phyloP scores from a whole-genome alignment of 1,140 invertebrate genomes.

The Heterodera carotae region DNA sequence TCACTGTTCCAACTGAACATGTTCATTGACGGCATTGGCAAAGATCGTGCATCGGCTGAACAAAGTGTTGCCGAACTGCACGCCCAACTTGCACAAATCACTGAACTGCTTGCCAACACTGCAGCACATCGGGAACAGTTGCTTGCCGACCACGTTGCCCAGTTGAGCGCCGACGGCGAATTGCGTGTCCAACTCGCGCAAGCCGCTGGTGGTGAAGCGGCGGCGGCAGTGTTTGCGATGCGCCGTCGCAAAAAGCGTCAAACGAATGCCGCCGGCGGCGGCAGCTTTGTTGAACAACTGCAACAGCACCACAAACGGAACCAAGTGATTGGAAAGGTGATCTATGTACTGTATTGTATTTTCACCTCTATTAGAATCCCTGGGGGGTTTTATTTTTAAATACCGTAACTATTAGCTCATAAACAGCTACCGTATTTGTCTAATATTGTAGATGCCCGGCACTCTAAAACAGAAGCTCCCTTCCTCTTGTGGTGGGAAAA shows the following conservation, averaged over 20 bases:
- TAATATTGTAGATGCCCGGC: too few species aligned
- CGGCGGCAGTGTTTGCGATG: not conserved
- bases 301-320: not conserved
- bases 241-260: slow-evolving; percentile 3
- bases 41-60: slow-evolving; percentile 28
- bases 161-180: slow-evolving; percentile 17
- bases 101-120: slow-evolving; percentile 25
- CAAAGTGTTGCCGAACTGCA: slow-evolving; percentile 7
- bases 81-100: slow-evolving; percentile 25
- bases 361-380: too few species aligned
- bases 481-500: too few species aligned
- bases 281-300: too few species aligned
- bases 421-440: too few species aligned
- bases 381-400: too few species aligned
- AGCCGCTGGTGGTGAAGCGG: slow-evolving; percentile 4
- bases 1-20: slow-evolving; percentile 38
- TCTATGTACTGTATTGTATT: too few species aligned
- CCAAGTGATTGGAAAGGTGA: too few species aligned
- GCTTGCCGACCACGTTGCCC: slow-evolving; percentile 22
- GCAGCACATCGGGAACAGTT: not conserved
- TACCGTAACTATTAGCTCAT: too few species aligned
- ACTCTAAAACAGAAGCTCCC: too few species aligned
- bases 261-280: not conserved
- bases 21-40: slow-evolving; percentile 46
- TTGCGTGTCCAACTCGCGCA: slow-evolving; percentile 21